Evolutionary conservation across 2,888 invertebrate genomes (phyloP).

Genomic region (Tortricodes alternella): DNA sequence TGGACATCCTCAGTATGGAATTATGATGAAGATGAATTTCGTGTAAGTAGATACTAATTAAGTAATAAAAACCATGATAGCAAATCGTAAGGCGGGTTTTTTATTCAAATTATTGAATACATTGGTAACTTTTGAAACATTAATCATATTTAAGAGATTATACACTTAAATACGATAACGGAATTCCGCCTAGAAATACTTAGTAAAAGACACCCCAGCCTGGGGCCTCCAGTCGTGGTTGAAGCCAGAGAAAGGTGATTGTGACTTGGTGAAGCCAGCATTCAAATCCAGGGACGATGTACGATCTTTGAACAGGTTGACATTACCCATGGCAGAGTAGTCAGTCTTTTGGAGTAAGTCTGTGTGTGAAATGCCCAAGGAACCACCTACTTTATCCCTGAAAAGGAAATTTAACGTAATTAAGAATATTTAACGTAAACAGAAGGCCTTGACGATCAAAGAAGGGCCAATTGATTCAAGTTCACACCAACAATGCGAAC

Average conservation of each 20-base stretch:
- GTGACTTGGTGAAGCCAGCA: conserved; percentile 48
- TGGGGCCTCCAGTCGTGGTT: conserved; percentile 47
- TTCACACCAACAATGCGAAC: too few relatives aligned
- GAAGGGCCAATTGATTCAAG: not conserved
- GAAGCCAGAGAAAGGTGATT: conserved; percentile 44
- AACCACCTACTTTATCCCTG: conserved; percentile 49
- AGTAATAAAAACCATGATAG: too few relatives aligned
- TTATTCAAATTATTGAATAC: too few relatives aligned
- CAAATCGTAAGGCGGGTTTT: too few relatives aligned
- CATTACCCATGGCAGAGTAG: conserved; percentile 49
- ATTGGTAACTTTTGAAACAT: too few relatives aligned
- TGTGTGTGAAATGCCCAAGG: conserved; percentile 44
- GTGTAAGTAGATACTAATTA: too few relatives aligned
- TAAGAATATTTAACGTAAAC: not conserved
- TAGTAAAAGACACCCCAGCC: conserved; percentile 11
- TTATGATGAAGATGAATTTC: too few relatives aligned
- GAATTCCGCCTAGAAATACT: conserved; percentile 9
- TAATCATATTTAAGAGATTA: too few relatives aligned
- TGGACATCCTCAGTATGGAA: too few relatives aligned
- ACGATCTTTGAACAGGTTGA: conserved; percentile 46
- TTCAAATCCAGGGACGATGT: conserved; percentile 50
- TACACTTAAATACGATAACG: too few relatives aligned
- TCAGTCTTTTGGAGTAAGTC: conserved; percentile 48
- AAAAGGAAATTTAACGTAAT: conserved; percentile 7
- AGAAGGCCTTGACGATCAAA: too few relatives aligned